Evolutionary conservation across 1,140 invertebrate genomes (phyloP).

Genomic region (Macrocentrus cingulum): DNA sequence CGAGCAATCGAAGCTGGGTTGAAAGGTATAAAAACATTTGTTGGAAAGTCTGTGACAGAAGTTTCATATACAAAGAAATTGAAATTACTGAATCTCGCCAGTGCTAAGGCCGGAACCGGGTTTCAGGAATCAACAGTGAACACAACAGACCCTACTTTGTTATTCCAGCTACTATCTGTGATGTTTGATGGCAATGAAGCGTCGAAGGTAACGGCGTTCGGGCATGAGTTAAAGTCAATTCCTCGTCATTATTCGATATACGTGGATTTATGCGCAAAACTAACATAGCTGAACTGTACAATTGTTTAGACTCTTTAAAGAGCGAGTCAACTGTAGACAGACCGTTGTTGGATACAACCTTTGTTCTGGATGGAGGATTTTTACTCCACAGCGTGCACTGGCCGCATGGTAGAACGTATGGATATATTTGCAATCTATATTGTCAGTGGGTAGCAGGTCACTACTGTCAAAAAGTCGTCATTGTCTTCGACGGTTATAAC

Average conservation of each 20-base stretch:
- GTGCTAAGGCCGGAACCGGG: conserved; percentile 15
- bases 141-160: conserved; percentile 39
- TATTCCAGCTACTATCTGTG: conserved; percentile 47
- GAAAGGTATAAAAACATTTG: conserved; percentile 21
- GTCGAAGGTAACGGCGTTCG: conserved; percentile 44
- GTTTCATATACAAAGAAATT: conserved; percentile 12
- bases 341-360: neutral
- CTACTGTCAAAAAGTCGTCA: conserved; percentile 7
- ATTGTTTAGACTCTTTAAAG: conserved; percentile 37
- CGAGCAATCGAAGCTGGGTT: conserved; percentile 44
- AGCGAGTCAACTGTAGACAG: no score
- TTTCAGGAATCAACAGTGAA: conserved; percentile 30
- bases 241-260: conserved; percentile 42
- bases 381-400: conserved; percentile 27
- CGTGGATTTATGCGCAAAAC: conserved; percentile 46
- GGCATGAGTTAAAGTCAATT: conserved; percentile 45
- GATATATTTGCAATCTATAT: conserved; percentile 25
- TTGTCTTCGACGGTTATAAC: conserved; percentile 28
- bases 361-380: conserved; percentile 31
- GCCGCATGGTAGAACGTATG: conserved; percentile 18
- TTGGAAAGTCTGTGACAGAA: conserved; percentile 22
- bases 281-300: conserved; percentile 42
- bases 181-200: conserved; percentile 30
- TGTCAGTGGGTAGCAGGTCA: conserved; percentile 2
- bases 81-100: conserved; percentile 22